Evolutionary conservation across 1,140 invertebrate genomes (phyloP).

Genomic region (Drosophila pachea): DNA sequence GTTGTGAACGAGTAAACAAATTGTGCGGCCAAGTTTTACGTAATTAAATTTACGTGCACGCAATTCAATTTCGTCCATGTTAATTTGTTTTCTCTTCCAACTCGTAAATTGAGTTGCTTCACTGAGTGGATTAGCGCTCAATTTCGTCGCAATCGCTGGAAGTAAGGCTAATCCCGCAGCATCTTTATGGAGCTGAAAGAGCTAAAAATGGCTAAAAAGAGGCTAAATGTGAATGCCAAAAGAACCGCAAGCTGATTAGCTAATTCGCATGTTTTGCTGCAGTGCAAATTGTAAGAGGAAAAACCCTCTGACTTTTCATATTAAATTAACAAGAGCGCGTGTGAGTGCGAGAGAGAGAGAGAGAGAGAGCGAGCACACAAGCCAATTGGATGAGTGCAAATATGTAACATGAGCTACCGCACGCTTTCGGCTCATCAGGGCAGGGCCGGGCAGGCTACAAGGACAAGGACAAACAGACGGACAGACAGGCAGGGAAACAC

Average conservation of each 20-base stretch:
- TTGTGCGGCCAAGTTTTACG: slow-evolving; percentile 65
- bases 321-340: background rate
- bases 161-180: too few species aligned
- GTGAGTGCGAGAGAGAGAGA: background rate
- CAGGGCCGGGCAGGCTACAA: slow-evolving; percentile 17
- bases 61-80: slow-evolving; percentile 58
- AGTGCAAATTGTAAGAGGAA: slow-evolving; percentile 8
- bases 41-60: slow-evolving; percentile 75
- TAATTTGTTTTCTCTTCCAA: slow-evolving; percentile 15
- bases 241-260: slow-evolving; percentile 53
- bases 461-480: slow-evolving; percentile 23
- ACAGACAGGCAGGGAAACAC: slow-evolving; percentile 6
- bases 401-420: slow-evolving; percentile 36
- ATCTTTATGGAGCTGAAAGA: too few species aligned
- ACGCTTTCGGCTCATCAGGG: too few species aligned
- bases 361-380: background rate
- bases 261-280: slow-evolving; percentile 42
- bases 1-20: slow-evolving; percentile 75
- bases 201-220: too few species aligned
- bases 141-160: too few species aligned
- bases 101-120: slow-evolving; percentile 29
- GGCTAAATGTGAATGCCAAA: background rate
- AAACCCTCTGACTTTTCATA: slow-evolving; percentile 13
- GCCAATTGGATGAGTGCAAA: background rate
- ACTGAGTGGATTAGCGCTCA: slow-evolving; percentile 10